Percentiles rank a stretch among this genome's conserved stretches.
Evolutionary conservation across 2,888 invertebrate species (phyloP).

Genomic region (Ormyrus thymus): DNA sequence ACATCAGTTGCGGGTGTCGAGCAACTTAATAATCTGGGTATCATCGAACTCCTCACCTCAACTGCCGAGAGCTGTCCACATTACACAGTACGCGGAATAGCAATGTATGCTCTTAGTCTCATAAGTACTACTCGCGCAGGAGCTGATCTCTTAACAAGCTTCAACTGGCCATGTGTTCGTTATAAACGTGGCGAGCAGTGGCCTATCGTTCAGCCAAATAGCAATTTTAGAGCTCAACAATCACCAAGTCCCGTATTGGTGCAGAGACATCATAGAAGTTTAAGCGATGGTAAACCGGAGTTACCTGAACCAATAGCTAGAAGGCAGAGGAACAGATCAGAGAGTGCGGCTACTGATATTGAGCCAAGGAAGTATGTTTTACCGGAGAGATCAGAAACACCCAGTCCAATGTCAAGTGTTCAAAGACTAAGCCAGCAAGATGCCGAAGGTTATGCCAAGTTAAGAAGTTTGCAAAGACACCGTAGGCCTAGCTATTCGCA

Average conservation of each 20-base stretch:
- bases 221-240: conserved; percentile 59
- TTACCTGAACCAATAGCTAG: conserved; percentile 63
- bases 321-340: conserved; percentile 71
- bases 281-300: conserved; percentile 73
- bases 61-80: conserved; percentile 89
- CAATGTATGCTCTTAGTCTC: conserved; percentile 91
- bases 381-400: conserved; percentile 82
- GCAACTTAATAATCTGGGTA: conserved; percentile 79
- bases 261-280: conserved; percentile 69
- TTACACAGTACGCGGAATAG: conserved; percentile 92
- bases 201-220: conserved; percentile 66
- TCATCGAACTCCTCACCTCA: conserved; percentile 76
- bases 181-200: conserved; percentile 71
- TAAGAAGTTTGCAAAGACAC: conserved; percentile 82
- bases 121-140: conserved; percentile 90
- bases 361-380: conserved; percentile 68
- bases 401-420: conserved; percentile 93
- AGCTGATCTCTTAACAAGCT: conserved; percentile 81
- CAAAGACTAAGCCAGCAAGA: conserved; percentile 86
- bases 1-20: conserved; percentile 86
- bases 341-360: conserved; percentile 73
- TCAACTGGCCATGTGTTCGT: conserved; percentile 71
- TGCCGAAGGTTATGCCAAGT: conserved; percentile 84
- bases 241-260: conserved; percentile 63
- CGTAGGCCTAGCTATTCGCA: conserved; percentile 82